Percentiles rank a stretch among this genome's conserved stretches.
Evolutionary conservation across 2,797 vertebrate species (phyloP).

Genomic region (Sebastes elongatus): DNA sequence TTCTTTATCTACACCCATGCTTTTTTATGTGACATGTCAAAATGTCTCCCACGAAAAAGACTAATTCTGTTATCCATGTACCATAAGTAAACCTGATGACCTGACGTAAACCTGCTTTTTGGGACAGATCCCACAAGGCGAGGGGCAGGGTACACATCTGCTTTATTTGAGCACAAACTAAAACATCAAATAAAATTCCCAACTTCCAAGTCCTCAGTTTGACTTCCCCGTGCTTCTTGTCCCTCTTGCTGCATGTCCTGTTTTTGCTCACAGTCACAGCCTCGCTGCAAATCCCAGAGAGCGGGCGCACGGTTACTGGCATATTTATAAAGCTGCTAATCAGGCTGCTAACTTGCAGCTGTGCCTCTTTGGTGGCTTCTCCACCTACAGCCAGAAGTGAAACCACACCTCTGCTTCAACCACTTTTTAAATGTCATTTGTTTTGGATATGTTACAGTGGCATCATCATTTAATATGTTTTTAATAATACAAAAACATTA

Average conservation of each 20-base stretch:
- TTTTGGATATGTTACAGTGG: no score
- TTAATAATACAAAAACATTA: background rate
- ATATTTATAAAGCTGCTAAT: slow-evolving; percentile 15
- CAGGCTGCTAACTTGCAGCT: slow-evolving; percentile 22
- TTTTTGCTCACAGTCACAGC: slow-evolving; percentile 2
- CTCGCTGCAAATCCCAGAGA: background rate
- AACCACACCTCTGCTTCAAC: background rate
- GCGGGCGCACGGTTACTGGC: background rate
- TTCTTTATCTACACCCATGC: background rate
- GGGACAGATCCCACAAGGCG: background rate
- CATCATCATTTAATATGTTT: no score
- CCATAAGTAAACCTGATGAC: background rate
- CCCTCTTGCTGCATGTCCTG: slow-evolving; percentile 10
- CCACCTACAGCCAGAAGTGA: background rate
- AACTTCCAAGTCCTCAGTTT: background rate
- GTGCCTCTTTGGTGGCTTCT: background rate
- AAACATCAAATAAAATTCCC: slow-evolving; percentile 6
- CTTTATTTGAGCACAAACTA: slow-evolving; percentile 7
- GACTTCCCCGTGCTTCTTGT: background rate
- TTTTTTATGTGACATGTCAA: no score
- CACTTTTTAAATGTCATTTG: background rate
- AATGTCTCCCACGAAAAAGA: accelerated
- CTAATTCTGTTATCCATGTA: no score
- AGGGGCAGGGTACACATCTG: background rate
- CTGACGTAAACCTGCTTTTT: background rate